Percentiles rank a stretch among this genome's conserved stretches.
Conservation (phyloP, 2,888 invertebrate species). For the Operophtera brumata region DNA sequence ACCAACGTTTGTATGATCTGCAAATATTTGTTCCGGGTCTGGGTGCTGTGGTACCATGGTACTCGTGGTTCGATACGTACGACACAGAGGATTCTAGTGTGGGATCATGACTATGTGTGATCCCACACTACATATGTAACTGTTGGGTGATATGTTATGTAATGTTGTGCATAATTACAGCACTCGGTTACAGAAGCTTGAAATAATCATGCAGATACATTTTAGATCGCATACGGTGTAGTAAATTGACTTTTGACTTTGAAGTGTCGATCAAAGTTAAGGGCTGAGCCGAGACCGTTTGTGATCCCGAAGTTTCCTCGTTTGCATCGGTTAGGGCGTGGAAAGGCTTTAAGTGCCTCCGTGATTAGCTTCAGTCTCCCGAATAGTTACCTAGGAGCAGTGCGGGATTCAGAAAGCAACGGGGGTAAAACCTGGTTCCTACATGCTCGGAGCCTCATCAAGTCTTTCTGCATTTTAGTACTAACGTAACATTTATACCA, state of each 20-base stretch:
- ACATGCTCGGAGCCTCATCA: too few relatives aligned
- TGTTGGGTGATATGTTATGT: too few relatives aligned
- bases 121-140: too few relatives aligned
- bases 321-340: conserved; percentile 71
- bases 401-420: conserved; percentile 1
- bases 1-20: too few relatives aligned
- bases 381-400: conserved; percentile 47
- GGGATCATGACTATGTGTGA: too few relatives aligned
- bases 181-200: not conserved
- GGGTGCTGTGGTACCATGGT: too few relatives aligned
- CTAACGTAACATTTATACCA: too few relatives aligned
- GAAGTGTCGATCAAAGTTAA: conserved; percentile 71
- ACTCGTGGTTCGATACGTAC: too few relatives aligned
- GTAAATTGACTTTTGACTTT: conserved; percentile 59
- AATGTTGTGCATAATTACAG: too few relatives aligned
- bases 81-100: too few relatives aligned
- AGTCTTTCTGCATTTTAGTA: too few relatives aligned
- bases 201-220: conserved; percentile 19
- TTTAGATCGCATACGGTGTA: conserved; percentile 42
- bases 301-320: conserved; percentile 69
- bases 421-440: not conserved
- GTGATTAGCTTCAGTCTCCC: conserved; percentile 57
- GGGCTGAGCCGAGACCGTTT: conserved; percentile 64
- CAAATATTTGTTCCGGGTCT: too few relatives aligned
- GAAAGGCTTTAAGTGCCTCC: conserved; percentile 62